A percentile compares a stretch with the other conserved stretches of the same genome.
phyloP scores from a whole-genome alignment of 2,888 invertebrate genomes.

The Monochamus alternatus region DNA sequence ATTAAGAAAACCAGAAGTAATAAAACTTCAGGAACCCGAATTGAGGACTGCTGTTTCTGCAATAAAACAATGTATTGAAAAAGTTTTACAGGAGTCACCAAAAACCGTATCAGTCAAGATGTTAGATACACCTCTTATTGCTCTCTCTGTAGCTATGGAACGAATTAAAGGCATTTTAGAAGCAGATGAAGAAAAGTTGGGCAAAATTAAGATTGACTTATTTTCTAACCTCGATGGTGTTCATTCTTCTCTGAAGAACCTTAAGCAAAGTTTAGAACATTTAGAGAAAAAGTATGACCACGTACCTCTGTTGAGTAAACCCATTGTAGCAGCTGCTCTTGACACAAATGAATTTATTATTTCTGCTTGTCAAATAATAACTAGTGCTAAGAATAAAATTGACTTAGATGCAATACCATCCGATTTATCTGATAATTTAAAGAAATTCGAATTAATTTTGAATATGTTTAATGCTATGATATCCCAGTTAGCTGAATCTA shows the following conservation, averaged over 20 bases:
- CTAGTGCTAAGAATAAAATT: not conserved
- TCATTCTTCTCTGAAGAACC: not conserved
- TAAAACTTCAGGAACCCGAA: slow-evolving; percentile 45
- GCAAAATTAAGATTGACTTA: not conserved
- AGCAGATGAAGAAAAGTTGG: not conserved
- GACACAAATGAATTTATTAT: not conserved
- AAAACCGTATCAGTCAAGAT: not conserved
- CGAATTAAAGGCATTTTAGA: not conserved
- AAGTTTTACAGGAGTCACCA: not conserved
- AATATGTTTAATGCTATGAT: not conserved
- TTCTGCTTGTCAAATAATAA: not conserved
- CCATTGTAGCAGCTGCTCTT: not conserved
- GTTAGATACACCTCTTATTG: slow-evolving; percentile 18
- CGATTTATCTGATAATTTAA: not conserved
- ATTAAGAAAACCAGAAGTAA: slow-evolving; percentile 45
- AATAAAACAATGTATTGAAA: slow-evolving; percentile 45
- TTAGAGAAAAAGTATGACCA: not conserved
- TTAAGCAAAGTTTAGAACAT: not conserved
- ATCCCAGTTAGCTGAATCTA: not conserved
- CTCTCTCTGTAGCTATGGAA: slow-evolving; percentile 17
- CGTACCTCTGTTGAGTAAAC: slow-evolving; percentile 5
- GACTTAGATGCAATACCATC: not conserved
- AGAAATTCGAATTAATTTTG: not conserved
- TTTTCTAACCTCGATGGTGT: not conserved
- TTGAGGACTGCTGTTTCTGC: slow-evolving; percentile 45